Percentiles rank a stretch among this genome's conserved stretches.
Evolutionary conservation across 2,113 vertebrate species (phyloP).

Genomic region (Rhodinocichla rosea): DNA sequence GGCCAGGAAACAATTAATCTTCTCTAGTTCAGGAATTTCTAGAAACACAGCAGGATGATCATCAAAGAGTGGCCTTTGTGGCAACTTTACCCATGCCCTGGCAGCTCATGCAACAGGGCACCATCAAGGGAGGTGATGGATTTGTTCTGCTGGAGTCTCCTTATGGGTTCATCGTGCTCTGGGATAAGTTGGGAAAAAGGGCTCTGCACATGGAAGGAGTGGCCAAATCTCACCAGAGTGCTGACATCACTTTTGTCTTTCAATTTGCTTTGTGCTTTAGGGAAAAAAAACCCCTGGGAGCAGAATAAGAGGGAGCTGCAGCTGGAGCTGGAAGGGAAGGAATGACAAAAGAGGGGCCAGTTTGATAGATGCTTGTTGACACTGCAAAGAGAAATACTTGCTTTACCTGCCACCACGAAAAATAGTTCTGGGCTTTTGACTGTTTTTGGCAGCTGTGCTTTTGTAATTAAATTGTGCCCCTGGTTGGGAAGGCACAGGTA

Average conservation of each 20-base stretch:
- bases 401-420: not conserved
- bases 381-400: not conserved
- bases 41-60: not conserved
- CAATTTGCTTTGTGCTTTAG: not conserved
- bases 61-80: not conserved
- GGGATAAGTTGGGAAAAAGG: not conserved
- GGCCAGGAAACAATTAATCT: not conserved
- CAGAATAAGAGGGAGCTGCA: not conserved
- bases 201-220: not conserved
- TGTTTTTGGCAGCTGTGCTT: conserved; percentile 22
- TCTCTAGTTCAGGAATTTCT: not conserved
- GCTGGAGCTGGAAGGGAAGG: not conserved
- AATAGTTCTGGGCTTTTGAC: not conserved
- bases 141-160: not conserved
- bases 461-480: conserved; percentile 46
- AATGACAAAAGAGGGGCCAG: not conserved
- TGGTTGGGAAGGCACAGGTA: conserved; percentile 7
- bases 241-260: not conserved
- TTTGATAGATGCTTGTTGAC: not conserved
- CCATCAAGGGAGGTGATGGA: not conserved
- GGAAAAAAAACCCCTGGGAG: rapidly evolving
- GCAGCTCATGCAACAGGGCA: not conserved
- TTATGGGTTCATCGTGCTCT: not conserved
- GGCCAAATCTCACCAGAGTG: not conserved
- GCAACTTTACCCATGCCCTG: rapidly evolving